Evolutionary conservation across 2,888 invertebrate species (phyloP).

Genomic region (Archips xylosteana): DNA sequence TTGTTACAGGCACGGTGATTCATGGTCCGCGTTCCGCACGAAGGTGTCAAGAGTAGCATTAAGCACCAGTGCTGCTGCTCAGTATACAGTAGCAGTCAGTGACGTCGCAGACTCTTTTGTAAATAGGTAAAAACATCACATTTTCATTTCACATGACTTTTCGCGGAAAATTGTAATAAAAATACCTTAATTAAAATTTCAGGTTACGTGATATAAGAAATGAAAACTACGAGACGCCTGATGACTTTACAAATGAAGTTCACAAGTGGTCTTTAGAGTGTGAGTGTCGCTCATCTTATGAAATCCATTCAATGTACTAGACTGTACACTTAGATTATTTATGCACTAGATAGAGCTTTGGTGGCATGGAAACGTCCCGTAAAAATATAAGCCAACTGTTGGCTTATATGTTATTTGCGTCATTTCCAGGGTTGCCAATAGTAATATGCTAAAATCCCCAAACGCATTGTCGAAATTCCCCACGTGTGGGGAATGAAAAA

Average conservation of each 20-base stretch:
- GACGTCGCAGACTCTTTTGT: slow-evolving; percentile 90
- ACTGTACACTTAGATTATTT: too few relatives aligned
- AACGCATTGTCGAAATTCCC: too few relatives aligned
- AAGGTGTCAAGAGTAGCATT: slow-evolving; percentile 92
- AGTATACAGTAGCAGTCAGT: slow-evolving; percentile 89
- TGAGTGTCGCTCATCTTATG: slow-evolving; percentile 70
- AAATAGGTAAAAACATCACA: slow-evolving; percentile 78
- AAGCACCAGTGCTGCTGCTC: slow-evolving; percentile 89
- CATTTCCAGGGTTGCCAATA: too few relatives aligned
- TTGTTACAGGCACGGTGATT: slow-evolving; percentile 89
- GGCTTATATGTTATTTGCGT: too few relatives aligned
- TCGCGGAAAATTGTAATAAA: neutral
- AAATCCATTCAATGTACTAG: neutral
- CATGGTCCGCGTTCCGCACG: slow-evolving; percentile 91
- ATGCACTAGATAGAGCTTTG: too few relatives aligned
- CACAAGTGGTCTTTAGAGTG: slow-evolving; percentile 94
- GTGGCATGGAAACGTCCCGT: too few relatives aligned
- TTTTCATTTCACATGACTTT: neutral
- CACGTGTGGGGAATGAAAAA: too few relatives aligned
- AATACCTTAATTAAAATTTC: slow-evolving; percentile 49
- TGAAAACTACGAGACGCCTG: slow-evolving; percentile 85
- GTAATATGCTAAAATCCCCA: too few relatives aligned
- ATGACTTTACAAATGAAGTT: slow-evolving; percentile 89
- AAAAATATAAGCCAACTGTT: too few relatives aligned
- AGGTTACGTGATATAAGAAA: slow-evolving; percentile 86